Evolutionary conservation across 2,888 invertebrate genomes (phyloP).

Genomic region (Drosophila mettleri): DNA sequence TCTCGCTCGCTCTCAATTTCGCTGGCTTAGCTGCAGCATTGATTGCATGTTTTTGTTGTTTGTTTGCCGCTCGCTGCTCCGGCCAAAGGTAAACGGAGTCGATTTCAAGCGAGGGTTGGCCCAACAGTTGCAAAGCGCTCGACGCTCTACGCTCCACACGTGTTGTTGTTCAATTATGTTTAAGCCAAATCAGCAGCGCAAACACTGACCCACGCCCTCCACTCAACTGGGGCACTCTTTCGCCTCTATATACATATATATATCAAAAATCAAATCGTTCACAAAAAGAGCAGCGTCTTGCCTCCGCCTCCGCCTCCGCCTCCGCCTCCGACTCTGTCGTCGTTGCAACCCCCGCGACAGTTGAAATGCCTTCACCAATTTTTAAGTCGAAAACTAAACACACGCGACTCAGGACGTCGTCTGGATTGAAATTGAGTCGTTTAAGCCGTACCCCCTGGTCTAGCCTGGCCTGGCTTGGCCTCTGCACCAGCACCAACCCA

Average conservation of each 20-base stretch:
- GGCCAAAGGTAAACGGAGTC: conserved; percentile 47
- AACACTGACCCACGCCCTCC: conserved; percentile 49
- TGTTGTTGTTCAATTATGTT: conserved; percentile 81
- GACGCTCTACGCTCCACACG: conserved; percentile 61
- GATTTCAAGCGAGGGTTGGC: conserved; percentile 58
- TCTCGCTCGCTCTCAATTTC: conserved; percentile 1
- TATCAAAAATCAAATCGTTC: background rate
- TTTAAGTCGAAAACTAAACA: conserved; percentile 70
- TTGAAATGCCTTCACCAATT: conserved; percentile 44
- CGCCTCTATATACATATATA: background rate
- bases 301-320: too few species aligned
- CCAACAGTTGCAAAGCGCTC: conserved; percentile 50
- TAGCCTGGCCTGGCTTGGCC: too few species aligned
- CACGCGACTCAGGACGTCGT: conserved; percentile 55
- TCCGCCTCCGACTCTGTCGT: too few species aligned
- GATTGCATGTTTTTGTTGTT: conserved; percentile 60
- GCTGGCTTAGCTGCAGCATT: conserved; percentile 13
- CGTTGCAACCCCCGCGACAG: conserved; percentile 17
- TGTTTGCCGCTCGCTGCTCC: conserved; percentile 27
- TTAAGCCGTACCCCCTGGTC: conserved; percentile 35
- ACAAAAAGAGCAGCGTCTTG: conserved; percentile 29
- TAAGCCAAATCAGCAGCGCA: conserved; percentile 81
- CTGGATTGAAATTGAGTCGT: conserved; percentile 69
- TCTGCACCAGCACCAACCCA: background rate
- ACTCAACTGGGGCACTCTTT: background rate